A percentile compares a stretch with the other conserved stretches of the same genome.
Evolutionary conservation across 2,797 vertebrate genomes (phyloP).

Genomic region (Spinus pinus): DNA sequence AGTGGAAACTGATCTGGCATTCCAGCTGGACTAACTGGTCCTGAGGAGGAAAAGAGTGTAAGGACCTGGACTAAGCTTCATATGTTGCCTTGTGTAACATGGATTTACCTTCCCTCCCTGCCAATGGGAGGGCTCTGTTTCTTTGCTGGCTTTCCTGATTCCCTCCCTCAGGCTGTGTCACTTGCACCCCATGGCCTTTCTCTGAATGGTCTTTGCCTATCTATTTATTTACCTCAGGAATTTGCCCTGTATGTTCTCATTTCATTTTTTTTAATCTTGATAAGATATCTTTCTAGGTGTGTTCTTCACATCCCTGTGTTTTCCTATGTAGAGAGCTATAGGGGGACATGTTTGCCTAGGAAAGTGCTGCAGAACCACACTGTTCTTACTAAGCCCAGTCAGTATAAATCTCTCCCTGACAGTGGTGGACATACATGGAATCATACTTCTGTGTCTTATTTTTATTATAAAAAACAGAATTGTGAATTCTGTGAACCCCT

Average conservation of each 20-base stretch:
- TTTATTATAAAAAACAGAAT: background rate
- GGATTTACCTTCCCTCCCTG: background rate
- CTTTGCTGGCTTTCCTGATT: background rate
- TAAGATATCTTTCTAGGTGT: background rate
- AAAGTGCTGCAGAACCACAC: background rate
- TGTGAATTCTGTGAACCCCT: background rate
- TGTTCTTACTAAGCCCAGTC: background rate
- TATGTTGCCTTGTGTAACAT: fast-evolving
- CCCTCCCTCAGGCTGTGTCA: background rate
- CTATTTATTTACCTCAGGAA: background rate
- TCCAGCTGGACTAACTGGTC: background rate
- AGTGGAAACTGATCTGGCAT: background rate
- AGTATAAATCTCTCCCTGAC: background rate
- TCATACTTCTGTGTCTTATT: background rate
- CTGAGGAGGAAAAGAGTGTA: background rate
- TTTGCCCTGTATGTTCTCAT: background rate
- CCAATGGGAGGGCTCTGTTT: background rate
- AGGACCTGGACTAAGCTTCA: background rate
- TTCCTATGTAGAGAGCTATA: background rate
- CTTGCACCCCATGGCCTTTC: background rate
- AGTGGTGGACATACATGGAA: fast-evolving
- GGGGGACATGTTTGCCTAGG: background rate
- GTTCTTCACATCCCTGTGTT: background rate
- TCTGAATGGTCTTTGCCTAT: background rate
- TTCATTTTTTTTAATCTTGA: background rate